Percentiles rank a stretch among this genome's conserved stretches.
Conservation (phyloP, 1,140 invertebrate species). For the Bombus ignitus region DNA sequence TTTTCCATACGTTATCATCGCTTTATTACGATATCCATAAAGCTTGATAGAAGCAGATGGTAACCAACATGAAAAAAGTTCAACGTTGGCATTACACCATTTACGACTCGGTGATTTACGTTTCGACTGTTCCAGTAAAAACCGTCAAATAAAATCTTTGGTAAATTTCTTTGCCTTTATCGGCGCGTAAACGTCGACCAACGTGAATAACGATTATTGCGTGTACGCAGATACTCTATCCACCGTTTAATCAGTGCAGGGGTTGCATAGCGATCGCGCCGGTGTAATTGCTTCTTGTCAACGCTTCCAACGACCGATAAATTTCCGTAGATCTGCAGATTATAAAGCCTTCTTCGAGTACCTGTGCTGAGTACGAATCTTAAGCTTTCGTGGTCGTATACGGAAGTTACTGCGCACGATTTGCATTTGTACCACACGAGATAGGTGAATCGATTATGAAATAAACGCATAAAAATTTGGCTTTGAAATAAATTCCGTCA, state of each 20-base stretch:
- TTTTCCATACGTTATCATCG: not conserved
- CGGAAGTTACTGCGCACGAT: not conserved
- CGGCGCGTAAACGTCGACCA: slow-evolving; percentile 15
- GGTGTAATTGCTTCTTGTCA: slow-evolving; percentile 36
- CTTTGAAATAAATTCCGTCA: no score
- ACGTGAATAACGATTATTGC: slow-evolving; percentile 36
- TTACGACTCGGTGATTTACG: slow-evolving; percentile 7
- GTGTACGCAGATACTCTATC: slow-evolving; percentile 22
- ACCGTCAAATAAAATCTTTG: not conserved
- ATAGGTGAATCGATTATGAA: not conserved
- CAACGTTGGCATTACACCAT: no score
- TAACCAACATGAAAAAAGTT: not conserved
- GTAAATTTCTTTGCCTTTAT: slow-evolving; percentile 5
- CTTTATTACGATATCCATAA: not conserved
- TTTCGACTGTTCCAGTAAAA: not conserved
- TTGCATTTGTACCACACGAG: not conserved
- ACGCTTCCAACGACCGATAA: slow-evolving; percentile 23
- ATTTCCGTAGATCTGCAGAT: not conserved
- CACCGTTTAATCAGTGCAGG: not conserved
- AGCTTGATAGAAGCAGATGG: not conserved
- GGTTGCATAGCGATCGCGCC: not conserved
- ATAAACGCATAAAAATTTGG: no score
- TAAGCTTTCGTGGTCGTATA: not conserved
- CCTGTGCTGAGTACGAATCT: not conserved
- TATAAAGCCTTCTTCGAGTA: not conserved